Evolutionary conservation across 2,888 invertebrate species (phyloP).

Genomic region (Amiota communis): DNA sequence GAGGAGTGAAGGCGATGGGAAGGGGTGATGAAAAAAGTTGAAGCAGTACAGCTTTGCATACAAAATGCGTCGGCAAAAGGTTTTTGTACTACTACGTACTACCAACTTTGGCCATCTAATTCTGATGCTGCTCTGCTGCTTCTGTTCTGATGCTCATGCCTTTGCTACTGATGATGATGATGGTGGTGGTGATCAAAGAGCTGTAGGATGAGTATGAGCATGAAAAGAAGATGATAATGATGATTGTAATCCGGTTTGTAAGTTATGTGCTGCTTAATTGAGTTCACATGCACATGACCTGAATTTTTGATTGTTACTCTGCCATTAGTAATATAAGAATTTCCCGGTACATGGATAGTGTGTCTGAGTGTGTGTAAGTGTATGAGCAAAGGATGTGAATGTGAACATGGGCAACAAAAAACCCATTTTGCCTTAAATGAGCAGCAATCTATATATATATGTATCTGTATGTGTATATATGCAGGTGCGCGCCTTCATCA

Average conservation of each 20-base stretch:
- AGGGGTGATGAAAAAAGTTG: background rate
- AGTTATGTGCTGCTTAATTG: constrained; percentile 71
- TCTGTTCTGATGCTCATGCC: background rate
- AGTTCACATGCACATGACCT: constrained; percentile 71
- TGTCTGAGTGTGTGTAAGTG: background rate
- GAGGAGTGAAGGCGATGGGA: background rate
- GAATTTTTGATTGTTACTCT: constrained; percentile 60
- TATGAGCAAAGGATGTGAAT: constrained; percentile 14
- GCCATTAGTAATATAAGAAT: background rate
- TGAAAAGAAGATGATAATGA: constrained; percentile 45
- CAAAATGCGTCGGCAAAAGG: constrained; percentile 12
- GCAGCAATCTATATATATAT: background rate
- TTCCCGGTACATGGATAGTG: no score
- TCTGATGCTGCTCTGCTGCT: constrained; percentile 23
- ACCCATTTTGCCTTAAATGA: constrained; percentile 12
- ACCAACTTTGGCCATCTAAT: background rate
- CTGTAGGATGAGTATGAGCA: background rate
- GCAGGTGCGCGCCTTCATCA: constrained; percentile 48
- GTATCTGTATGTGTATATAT: background rate
- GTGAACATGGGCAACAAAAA: constrained; percentile 22
- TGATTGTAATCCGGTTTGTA: constrained; percentile 71
- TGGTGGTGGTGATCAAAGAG: constrained; percentile 42
- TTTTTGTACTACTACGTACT: constrained; percentile 12
- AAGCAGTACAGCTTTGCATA: constrained; percentile 16
- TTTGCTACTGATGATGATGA: constrained; percentile 10